Percentiles rank a stretch among this genome's conserved stretches.
Evolutionary conservation across 2,113 vertebrate genomes (phyloP).

Genomic region (Xiphorhynchus elegans): DNA sequence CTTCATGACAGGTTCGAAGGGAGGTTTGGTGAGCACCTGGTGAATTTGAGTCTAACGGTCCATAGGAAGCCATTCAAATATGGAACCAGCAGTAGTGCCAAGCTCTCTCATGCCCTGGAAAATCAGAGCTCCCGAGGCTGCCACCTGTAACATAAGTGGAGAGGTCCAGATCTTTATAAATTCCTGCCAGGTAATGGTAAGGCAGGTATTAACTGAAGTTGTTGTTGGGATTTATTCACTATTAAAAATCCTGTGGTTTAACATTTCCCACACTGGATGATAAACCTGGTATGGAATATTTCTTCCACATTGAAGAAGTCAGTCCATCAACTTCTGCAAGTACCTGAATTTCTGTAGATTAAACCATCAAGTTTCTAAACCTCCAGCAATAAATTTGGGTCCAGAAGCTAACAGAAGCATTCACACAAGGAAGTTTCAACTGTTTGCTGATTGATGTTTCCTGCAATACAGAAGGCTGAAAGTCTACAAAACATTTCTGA

Average conservation of each 20-base stretch:
- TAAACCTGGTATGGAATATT: constrained; percentile 47
- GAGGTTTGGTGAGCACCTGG: constrained; percentile 67
- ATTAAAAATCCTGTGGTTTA: constrained; percentile 48
- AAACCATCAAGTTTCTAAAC: constrained; percentile 72
- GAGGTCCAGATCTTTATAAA: constrained; percentile 70
- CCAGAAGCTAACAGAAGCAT: constrained; percentile 37
- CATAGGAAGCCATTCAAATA: constrained; percentile 70
- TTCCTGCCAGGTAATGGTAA: constrained; percentile 58
- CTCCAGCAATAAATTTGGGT: constrained; percentile 59
- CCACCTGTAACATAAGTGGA: constrained; percentile 72
- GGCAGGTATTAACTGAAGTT: constrained; percentile 57
- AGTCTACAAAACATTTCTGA: constrained; percentile 33
- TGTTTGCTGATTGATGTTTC: not conserved
- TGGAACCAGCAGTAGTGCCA: constrained; percentile 70
- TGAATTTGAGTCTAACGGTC: constrained; percentile 71
- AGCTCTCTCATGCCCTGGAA: constrained; percentile 71
- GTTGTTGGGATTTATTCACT: constrained; percentile 31
- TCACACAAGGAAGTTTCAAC: constrained; percentile 18
- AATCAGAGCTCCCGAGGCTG: constrained; percentile 71
- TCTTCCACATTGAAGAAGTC: constrained; percentile 56
- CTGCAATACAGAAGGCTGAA: constrained; percentile 51
- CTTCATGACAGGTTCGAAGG: constrained; percentile 66
- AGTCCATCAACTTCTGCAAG: constrained; percentile 69
- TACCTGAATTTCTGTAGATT: constrained; percentile 71
- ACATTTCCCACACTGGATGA: constrained; percentile 40